phyloP scores from a whole-genome alignment of 2,888 invertebrate species.

The Lumbricus terrestris region DNA sequence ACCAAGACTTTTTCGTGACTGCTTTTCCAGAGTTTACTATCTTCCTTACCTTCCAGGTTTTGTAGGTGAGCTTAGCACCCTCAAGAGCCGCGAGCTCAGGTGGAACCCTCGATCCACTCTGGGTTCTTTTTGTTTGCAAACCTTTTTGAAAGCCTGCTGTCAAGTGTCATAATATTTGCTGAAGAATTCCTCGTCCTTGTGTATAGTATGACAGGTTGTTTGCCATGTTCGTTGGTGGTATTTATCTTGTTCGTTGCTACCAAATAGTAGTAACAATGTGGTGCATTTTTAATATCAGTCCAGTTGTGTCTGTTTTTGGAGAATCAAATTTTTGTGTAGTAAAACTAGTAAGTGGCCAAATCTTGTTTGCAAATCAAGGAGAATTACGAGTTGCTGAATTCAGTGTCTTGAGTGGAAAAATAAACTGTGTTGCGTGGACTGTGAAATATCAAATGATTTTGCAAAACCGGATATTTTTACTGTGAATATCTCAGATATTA shows the following conservation, averaged over 20 bases:
- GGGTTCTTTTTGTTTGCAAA: not conserved
- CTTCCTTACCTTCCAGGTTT: not conserved
- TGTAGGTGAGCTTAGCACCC: not conserved
- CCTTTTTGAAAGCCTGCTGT: not conserved
- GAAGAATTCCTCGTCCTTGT: not conserved
- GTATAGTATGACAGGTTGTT: not conserved
- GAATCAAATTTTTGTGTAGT: not conserved
- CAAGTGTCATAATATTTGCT: not conserved
- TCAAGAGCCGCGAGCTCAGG: not conserved
- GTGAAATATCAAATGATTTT: not conserved
- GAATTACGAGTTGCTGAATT: too few relatives aligned
- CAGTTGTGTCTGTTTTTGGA: not conserved
- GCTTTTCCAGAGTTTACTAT: not conserved
- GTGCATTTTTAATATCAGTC: not conserved
- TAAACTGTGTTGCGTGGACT: not conserved
- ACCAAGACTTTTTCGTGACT: not conserved
- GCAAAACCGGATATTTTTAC: not conserved
- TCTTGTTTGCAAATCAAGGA: not conserved
- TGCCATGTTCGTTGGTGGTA: not conserved
- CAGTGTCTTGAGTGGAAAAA: not conserved
- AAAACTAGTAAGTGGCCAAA: not conserved
- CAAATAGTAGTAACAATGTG: too few relatives aligned
- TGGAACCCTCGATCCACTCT: not conserved
- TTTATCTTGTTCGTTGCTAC: not conserved
- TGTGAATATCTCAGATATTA: too few relatives aligned